Evolutionary conservation across 1,140 invertebrate genomes (phyloP), one percentile per base, ranked within the genome.

Genomic region (Zaprionus taronus): DNA sequence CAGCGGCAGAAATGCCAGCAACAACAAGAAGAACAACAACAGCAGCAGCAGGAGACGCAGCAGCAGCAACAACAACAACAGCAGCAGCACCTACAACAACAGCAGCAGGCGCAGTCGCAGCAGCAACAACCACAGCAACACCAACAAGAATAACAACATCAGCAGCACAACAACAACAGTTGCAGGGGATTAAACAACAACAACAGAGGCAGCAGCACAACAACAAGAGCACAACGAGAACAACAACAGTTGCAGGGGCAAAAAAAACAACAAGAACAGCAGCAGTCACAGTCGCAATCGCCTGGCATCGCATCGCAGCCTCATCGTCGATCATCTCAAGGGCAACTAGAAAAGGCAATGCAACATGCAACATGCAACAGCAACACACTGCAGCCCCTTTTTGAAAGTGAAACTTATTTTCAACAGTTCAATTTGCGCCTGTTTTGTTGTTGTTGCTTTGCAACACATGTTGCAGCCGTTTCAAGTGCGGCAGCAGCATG

Each of bases 341-440:
- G 64, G 62, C 65, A 80, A 41, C 75, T 28, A 67, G 36, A 75
- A 41, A 31, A 34, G 31, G 31, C 31, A 34, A 34, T 15, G 31
- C 17, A 49, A 41, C 44, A 49, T 38, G 56, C 34, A 58, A 44
- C 56, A 22, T 1, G 22, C 22, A 22, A 22, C 22, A 31, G n/a
- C 41, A 44, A 15, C 36, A 34, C 36, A 15, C 36, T 14, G 36
- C 41, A 15, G 38, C 72, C 71, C 38, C 66, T 15, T 28, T 69
- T 68, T 56, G 53, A 44, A 65, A 65, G 24, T 31, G 63, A 62
- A 80, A 80, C 74, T 65, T 41, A 78, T 56, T 72, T 67, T 63
- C 58, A 72, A 72, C 67, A 72, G 62, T 79, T 79, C 72, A 76
- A 77, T 82, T 76, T 81, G 67, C 56, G 72, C 41, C 65, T 47